A percentile compares a stretch with the other conserved stretches of the same genome.
These are phyloP conservation scores for Rhynchotus rufescens DNA, from an alignment of 2,797 vertebrate species.

Conservation along the genomic window DNA sequence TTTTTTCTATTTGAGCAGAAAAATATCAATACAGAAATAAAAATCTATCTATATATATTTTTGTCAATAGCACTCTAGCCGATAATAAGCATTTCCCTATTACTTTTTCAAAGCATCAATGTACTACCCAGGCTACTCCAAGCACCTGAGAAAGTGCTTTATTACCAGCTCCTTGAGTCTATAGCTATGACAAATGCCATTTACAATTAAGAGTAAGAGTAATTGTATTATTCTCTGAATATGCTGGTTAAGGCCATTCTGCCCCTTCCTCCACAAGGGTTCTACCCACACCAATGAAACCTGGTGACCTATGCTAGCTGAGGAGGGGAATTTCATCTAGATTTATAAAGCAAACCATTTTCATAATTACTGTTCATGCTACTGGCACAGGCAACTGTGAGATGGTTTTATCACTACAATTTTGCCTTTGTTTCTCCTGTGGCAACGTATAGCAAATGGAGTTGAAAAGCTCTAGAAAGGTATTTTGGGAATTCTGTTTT, in stretches of 20 bases:
- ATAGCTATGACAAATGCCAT: background rate
- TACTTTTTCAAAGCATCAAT: background rate
- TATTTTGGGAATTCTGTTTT: slow-evolving; percentile 7
- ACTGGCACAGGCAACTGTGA: background rate
- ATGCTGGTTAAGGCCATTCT: background rate
- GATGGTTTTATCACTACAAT: background rate
- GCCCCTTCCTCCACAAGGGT: background rate
- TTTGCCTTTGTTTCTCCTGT: background rate
- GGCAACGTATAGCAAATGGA: background rate
- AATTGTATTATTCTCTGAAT: background rate
- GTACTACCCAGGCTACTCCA: background rate
- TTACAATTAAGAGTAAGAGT: background rate
- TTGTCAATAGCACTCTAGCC: background rate
- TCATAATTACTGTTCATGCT: background rate
- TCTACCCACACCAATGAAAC: background rate
- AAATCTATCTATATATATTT: background rate
- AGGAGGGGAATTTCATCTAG: slow-evolving; percentile 21
- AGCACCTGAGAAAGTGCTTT: slow-evolving; percentile 9
- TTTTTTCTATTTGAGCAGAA: background rate
- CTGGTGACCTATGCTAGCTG: background rate
- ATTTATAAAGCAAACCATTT: slow-evolving; percentile 19
- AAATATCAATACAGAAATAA: background rate
- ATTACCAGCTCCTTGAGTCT: slow-evolving; percentile 13
- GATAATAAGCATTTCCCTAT: slow-evolving; percentile 7
- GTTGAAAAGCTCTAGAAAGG: background rate